phyloP scores from a whole-genome alignment of 2,797 vertebrate species.

The Molossus alvarezi region DNA sequence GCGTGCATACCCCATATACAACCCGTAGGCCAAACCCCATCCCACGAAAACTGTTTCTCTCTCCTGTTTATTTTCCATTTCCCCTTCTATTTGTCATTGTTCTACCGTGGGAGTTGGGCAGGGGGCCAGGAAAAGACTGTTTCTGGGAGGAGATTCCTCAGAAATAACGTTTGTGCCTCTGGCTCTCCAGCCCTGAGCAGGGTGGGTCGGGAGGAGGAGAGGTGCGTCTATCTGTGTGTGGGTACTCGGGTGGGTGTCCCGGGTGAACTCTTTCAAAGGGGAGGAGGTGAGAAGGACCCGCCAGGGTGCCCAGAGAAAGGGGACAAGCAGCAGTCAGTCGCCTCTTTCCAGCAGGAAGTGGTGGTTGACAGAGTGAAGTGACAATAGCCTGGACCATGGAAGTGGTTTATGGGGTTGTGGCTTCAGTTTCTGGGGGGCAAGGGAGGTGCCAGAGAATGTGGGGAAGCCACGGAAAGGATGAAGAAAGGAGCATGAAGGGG shows the following conservation, averaged over 20 bases:
- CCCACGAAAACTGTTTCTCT: constrained; percentile 17
- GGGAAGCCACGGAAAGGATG: background rate
- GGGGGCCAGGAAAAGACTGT: constrained; percentile 68
- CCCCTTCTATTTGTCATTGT: constrained; percentile 77
- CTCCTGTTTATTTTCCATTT: constrained; percentile 83
- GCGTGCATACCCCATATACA: background rate
- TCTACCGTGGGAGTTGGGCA: constrained; percentile 62
- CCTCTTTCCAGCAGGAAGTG: background rate
- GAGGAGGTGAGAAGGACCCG: background rate
- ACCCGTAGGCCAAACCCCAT: background rate
- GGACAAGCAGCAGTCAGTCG: background rate
- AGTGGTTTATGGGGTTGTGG: background rate
- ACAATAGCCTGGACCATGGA: too few species aligned
- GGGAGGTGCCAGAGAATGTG: background rate
- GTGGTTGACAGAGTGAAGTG: background rate
- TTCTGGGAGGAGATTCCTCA: constrained; percentile 61
- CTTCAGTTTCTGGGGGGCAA: background rate
- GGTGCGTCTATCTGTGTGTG: too few species aligned
- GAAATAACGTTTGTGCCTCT: constrained; percentile 42
- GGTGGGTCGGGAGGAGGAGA: background rate
- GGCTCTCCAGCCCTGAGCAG: background rate
- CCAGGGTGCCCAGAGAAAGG: background rate
- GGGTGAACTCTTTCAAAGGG: background rate
- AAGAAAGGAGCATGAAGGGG: background rate
- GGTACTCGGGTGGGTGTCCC: background rate